Percentiles rank a stretch among this genome's conserved stretches.
Evolutionary conservation across 2,888 invertebrate species (phyloP).

Genomic region (Meiosimyza decipiens): DNA sequence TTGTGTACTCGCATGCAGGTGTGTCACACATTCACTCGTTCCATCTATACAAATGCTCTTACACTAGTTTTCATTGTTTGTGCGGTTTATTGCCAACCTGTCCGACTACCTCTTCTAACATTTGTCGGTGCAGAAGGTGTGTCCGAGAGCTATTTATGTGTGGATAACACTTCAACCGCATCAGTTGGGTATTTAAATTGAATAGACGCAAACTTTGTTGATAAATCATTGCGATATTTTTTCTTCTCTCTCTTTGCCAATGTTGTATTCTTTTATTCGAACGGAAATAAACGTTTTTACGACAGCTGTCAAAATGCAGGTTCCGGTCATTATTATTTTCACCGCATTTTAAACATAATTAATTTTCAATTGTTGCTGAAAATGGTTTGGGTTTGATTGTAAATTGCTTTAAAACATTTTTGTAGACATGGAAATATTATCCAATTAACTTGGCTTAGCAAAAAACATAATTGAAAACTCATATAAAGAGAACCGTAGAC

Average conservation of each 20-base stretch:
- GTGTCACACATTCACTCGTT: background rate
- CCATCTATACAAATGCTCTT: background rate
- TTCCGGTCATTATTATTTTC: slow-evolving; percentile 3
- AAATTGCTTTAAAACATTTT: too few relatives aligned
- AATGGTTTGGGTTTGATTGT: too few relatives aligned
- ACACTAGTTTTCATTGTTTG: too few relatives aligned
- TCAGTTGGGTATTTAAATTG: slow-evolving; percentile 10
- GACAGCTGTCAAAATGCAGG: slow-evolving; percentile 31
- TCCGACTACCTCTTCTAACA: background rate
- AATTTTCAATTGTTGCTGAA: too few relatives aligned
- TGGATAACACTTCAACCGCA: slow-evolving; percentile 11
- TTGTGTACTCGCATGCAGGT: slow-evolving; percentile 4
- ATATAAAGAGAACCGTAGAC: too few relatives aligned
- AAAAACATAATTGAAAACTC: too few relatives aligned
- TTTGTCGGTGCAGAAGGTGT: background rate
- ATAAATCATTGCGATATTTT: background rate
- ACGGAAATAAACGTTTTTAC: slow-evolving; percentile 14
- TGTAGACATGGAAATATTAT: too few relatives aligned
- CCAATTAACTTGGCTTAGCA: too few relatives aligned
- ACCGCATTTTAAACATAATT: too few relatives aligned
- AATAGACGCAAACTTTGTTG: background rate
- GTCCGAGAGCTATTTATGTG: background rate
- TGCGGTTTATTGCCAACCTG: too few relatives aligned
- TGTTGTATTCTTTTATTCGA: background rate
- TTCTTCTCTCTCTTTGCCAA: background rate